A percentile compares a stretch with the other conserved stretches of the same genome.
These are phyloP conservation scores for Chrysina gloriosa DNA, from an alignment of 2,888 invertebrate genomes.

Conservation along the genomic window DNA sequence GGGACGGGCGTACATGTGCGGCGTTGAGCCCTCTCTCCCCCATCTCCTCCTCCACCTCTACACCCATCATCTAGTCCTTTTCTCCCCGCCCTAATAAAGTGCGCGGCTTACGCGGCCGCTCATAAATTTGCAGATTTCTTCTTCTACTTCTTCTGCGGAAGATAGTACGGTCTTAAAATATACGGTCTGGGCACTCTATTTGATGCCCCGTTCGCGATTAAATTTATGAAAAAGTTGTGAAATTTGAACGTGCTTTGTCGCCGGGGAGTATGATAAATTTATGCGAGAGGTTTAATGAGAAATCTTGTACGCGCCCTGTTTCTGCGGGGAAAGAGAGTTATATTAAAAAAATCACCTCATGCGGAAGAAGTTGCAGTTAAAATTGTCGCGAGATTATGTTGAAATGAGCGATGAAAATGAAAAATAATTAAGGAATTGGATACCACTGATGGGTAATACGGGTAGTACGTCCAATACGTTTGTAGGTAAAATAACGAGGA, in stretches of 20 bases:
- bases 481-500: too few species aligned
- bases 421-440: too few species aligned
- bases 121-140: constrained; percentile 35
- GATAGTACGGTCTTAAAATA: constrained; percentile 8
- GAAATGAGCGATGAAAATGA: too few species aligned
- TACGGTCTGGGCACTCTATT: constrained; percentile 25
- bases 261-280: background rate
- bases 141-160: background rate
- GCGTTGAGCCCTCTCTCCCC: background rate
- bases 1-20: too few species aligned
- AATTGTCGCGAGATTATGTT: too few species aligned
- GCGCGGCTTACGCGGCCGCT: constrained; percentile 14
- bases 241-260: background rate
- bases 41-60: background rate
- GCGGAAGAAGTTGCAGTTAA: too few species aligned
- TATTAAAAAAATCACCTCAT: too few species aligned
- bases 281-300: background rate
- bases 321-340: too few species aligned
- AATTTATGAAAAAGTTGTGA: constrained; percentile 31
- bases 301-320: background rate
- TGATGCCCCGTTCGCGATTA: constrained; percentile 31
- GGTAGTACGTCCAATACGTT: too few species aligned
- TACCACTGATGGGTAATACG: too few species aligned
- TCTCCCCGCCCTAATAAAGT: background rate
- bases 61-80: background rate